These are phyloP conservation scores for Orchesellides sinensis DNA, from an alignment of 2,888 invertebrate genomes.

Conservation along the genomic window DNA sequence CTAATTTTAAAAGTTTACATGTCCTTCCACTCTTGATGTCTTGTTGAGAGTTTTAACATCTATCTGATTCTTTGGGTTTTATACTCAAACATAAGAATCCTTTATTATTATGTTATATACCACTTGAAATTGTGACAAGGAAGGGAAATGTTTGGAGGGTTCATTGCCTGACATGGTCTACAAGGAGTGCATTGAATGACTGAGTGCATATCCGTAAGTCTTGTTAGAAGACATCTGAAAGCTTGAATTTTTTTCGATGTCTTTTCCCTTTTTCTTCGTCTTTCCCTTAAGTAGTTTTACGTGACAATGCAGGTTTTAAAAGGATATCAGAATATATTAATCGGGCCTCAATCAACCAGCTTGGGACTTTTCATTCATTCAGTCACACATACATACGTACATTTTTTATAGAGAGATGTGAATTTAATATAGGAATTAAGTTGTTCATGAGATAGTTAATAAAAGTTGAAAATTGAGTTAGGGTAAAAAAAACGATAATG, in stretches of 20 bases:
- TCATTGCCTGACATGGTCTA: slow-evolving; percentile 13
- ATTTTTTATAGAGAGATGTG: slow-evolving; percentile 23
- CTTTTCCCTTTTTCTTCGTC: slow-evolving; percentile 15
- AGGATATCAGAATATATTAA: slow-evolving; percentile 49
- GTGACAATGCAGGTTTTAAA: slow-evolving; percentile 40
- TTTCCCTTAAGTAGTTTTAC: slow-evolving; percentile 43
- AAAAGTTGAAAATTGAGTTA: slow-evolving; percentile 48
- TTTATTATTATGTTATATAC: background rate
- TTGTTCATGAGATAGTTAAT: slow-evolving; percentile 43
- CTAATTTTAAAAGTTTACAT: background rate
- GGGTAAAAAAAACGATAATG: background rate
- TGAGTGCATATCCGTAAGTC: no score
- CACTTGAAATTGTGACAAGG: slow-evolving; percentile 13
- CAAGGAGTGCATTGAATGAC: no score
- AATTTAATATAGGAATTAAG: slow-evolving; percentile 60
- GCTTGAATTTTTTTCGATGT: background rate
- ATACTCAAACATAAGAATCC: no score
- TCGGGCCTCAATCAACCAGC: slow-evolving; percentile 31
- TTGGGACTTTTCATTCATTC: slow-evolving; percentile 16
- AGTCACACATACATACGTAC: slow-evolving; percentile 14
- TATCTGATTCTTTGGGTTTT: background rate
- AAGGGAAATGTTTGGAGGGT: background rate
- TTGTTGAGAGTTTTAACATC: background rate
- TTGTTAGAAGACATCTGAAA: background rate
- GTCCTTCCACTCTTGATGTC: background rate